Evolutionary conservation across 2,797 vertebrate species (phyloP), one percentile per base, ranked within the genome.

Genomic region (Notolepis coatsorum): DNA sequence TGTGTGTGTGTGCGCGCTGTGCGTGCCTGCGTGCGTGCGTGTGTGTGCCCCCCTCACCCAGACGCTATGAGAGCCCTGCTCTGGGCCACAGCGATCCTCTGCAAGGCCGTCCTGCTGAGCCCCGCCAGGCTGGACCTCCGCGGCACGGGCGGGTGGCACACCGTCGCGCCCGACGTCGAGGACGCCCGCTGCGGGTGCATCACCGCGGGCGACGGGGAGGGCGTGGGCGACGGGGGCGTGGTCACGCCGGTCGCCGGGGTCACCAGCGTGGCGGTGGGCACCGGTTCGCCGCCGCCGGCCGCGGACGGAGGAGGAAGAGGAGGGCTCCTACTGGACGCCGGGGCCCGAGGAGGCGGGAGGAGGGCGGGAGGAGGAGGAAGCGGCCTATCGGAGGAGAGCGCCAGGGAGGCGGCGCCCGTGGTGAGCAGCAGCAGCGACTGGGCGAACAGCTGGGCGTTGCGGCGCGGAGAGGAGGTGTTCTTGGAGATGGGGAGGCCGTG

Each of bases 41-140:
- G 27, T 17, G 7, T 7, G 27, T 7, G 15, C 3, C 7, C 10
- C 6, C 33, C 96, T 94, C 89, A 98, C 96, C 96, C 96, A 0
- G 96, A 97, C 61, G 96, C 96, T 2, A 98, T 96, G 69, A 98
- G 94, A 0, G 96, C 95, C 25, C 95, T 94, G 72, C 96, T 97
- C 89, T 98, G 96, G 21, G 96, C 96, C 52, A 97, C 94, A 27
- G 96, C 96, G 12, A 98, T 93, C 70, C 95, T 93, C 75, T 97
- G 96, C 37, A 97, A 85, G 28, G 92, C 95, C 56, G 92, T 93
- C 42, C 92, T 90, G 77, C 94, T 97, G 66, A 97, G 88, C 45
- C 94, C 95, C 3, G 92, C 71, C 17, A 97, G 84, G 73, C 93
- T 92, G 2, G 94, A 90, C 27, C 91, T 92, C 35, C 92, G 77